phyloP scores from a whole-genome alignment of 2,113 vertebrate genomes.

The Campylomormyrus tamandua region DNA sequence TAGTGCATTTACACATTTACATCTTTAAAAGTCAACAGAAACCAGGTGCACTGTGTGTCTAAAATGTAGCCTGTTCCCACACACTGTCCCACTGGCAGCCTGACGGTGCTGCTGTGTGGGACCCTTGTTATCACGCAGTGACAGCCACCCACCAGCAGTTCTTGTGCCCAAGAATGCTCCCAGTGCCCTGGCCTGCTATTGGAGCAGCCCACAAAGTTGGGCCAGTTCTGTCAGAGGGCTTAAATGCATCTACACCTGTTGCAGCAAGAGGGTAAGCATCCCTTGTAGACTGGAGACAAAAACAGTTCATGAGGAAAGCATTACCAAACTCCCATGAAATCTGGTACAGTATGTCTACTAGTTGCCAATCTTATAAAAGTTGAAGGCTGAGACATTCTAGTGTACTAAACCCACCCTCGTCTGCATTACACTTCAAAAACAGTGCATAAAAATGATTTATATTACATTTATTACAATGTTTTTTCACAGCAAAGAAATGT shows the following conservation, averaged over 20 bases:
- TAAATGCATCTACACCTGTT: constrained; percentile 44
- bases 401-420: not conserved
- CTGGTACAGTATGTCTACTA: not conserved
- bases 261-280: constrained; percentile 29
- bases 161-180: constrained; percentile 16
- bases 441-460: not conserved
- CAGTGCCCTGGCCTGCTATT: constrained; percentile 25
- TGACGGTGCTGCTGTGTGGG: not conserved
- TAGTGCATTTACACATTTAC: not conserved
- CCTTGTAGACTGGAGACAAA: constrained; percentile 7
- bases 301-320: not conserved
- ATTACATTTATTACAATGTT: not conserved
- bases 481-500: not conserved
- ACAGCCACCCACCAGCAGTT: constrained; percentile 17
- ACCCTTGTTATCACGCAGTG: constrained; percentile 22
- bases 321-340: not conserved
- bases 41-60: not conserved
- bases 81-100: not conserved
- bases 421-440: not conserved
- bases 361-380: not conserved
- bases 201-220: constrained; percentile 32
- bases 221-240: constrained; percentile 22
- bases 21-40: not conserved
- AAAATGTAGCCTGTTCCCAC: not conserved
- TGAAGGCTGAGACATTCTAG: not conserved